These are phyloP conservation scores for Dufourea novaeangliae DNA, from an alignment of 1,140 invertebrate species.

Conservation along the genomic window DNA sequence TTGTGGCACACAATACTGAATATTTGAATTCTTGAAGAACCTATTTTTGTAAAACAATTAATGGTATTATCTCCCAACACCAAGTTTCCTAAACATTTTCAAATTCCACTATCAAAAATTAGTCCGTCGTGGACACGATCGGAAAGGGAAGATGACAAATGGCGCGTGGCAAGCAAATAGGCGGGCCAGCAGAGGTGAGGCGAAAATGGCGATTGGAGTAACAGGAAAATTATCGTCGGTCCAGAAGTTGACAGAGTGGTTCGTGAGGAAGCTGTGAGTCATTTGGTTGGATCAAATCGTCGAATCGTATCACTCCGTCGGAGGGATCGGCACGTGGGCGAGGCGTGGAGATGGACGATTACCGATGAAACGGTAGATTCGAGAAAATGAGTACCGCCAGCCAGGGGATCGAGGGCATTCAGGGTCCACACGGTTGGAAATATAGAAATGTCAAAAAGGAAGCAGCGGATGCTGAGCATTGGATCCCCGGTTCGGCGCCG, in stretches of 20 bases:
- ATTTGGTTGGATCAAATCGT: neutral
- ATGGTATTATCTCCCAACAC: too few relatives aligned
- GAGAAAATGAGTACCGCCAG: neutral
- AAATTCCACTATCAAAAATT: too few relatives aligned
- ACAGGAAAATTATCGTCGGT: constrained; percentile 22
- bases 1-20: too few relatives aligned
- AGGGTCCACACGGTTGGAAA: too few relatives aligned
- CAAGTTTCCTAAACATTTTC: too few relatives aligned
- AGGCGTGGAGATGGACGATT: neutral
- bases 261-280: neutral
- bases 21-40: too few relatives aligned
- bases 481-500: too few relatives aligned
- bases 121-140: neutral
- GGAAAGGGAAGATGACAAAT: constrained; percentile 18
- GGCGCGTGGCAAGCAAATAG: constrained; percentile 3
- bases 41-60: too few relatives aligned
- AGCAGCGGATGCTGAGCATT: neutral
- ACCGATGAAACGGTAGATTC: neutral
- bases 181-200: neutral
- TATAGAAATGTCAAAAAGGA: constrained; percentile 23
- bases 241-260: neutral
- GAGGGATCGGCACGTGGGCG: neutral
- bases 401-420: neutral
- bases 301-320: neutral
- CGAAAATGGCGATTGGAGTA: constrained; percentile 16